Base-by-base conservation (phyloP, 2,888 invertebrate species). In the Sussaba pulchella region DNA sequence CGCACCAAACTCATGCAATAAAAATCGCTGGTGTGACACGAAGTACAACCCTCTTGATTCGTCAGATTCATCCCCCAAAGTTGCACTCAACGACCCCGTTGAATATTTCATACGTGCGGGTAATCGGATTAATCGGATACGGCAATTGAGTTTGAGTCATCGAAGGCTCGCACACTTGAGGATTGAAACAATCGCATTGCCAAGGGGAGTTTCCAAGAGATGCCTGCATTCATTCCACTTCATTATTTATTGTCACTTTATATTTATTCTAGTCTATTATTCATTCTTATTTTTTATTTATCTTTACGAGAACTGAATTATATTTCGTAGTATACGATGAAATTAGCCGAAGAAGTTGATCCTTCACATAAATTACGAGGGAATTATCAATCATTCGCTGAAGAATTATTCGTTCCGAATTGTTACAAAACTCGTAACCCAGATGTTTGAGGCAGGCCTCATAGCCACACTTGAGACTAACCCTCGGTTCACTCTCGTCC, bases 401-500 rank as follows among this genome's bases (percentile, higher is more conserved):
- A 2, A n/a, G 45, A 50, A 19, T 50, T 50, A 10, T 50, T 50
- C 9, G 50, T 17, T 50, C 19, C 12, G 9, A 21, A n/a, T 5
- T 24, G 24, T 0, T 0, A 0, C 2, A 9, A 12, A 24, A 54
- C 0, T 14, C 14, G n/a, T 31, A 54, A 54, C 26, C 14, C 5
- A 8, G n/a, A 66, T 19, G 12, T n/a, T n/a, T 19, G n/a, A n/a
- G 39, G 12, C 39, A 52, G n/a, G n/a, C n/a, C n/a, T n/a, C n/a
- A n/a, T n/a, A n/a, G n/a, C n/a, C n/a, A 64, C 67, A 39, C 66
- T 66, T 14, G 21, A 4, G 9, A 21, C 52, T 54, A 12, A 54
- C 41, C 52, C 39, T 69, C 17, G 24, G 12, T 54, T 26, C 26
- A 14, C 9, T 57, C 14, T 31, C 57, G 8, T 36, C 31, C 9